Evolutionary conservation across 2,888 invertebrate species (phyloP).

Genomic region (Clivina fossor): DNA sequence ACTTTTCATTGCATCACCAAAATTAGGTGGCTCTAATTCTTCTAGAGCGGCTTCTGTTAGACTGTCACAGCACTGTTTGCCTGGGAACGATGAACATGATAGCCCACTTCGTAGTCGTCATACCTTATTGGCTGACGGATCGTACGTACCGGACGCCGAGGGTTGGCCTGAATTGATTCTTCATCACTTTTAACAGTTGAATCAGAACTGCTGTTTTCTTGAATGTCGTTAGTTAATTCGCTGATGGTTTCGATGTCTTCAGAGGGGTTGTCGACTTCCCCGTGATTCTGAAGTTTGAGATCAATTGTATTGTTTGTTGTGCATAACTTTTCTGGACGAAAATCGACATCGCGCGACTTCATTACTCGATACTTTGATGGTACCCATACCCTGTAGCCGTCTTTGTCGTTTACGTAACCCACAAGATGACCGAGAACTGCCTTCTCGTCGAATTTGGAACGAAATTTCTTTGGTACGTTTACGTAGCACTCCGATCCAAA

Average conservation of each 20-base stretch:
- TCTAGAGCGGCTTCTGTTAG: constrained; percentile 1
- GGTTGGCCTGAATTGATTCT: background rate
- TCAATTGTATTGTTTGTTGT: constrained; percentile 23
- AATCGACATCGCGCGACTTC: constrained; percentile 27
- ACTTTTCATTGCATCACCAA: constrained; percentile 11
- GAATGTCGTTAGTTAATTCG: no score
- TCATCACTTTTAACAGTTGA: no score
- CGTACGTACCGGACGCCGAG: background rate
- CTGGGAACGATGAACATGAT: constrained; percentile 2
- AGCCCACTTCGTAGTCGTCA: constrained; percentile 15
- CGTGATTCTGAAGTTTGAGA: constrained; percentile 18
- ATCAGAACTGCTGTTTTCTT: no score
- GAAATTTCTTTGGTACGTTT: constrained; percentile 30
- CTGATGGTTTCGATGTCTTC: no score
- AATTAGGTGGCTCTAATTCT: constrained; percentile 13
- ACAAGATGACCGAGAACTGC: constrained; percentile 38
- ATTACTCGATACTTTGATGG: constrained; percentile 27
- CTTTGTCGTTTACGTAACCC: constrained; percentile 44
- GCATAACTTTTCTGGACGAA: constrained; percentile 28
- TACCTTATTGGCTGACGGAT: constrained; percentile 12
- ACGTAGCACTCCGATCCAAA: constrained; percentile 12
- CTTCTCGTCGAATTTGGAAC: constrained; percentile 45
- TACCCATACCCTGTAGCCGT: constrained; percentile 31
- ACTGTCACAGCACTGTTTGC: constrained; percentile 1
- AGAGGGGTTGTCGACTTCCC: no score